Base-by-base conservation (phyloP, 1,140 invertebrate genomes). In the Sitophilus oryzae region DNA sequence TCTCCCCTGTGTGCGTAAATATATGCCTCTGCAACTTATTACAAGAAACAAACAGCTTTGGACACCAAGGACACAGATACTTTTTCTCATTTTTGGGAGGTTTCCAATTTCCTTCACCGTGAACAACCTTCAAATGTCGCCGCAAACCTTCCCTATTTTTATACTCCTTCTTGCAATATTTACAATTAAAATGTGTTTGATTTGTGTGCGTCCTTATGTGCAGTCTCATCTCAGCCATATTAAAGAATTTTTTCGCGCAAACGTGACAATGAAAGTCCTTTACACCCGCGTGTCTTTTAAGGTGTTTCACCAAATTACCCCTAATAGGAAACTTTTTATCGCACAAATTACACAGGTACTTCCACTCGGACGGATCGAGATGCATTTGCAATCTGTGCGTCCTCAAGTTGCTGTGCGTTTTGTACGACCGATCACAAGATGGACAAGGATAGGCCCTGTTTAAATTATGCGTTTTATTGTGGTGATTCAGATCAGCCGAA, bases 221-320 rank as follows among this genome's bases (percentile, higher is more conserved):
- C n/a, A 98, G 94, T 73, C 98, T 98, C 2, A 98, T 77, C 74
- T 56, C 53, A 1, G 53, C 53, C 25, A 98, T 75, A 73, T 98
- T 96, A 9, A 95, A 93, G 68, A 98, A 98, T 1, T 91, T 94
- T 73, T 98, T 98, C 66, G 82, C 85, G 71, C 96, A 98, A 15
- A 96, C 86, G 66, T 97, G 96, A 73, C 96, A 98, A 14, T 15
- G 23, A 38, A 58, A 58, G n/a, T 58, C 47, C 21, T 58, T 58
- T 1, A 53, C 47, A 4, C 56, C 56, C 19, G 50, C 41, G 21
- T 58, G 56, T 10, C 56, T n/a, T 36, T 54, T 52, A n/a, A 58
- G 25, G 23, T 58, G 56, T 43, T 52, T 54, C 22, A 48, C 25
- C 19, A 58, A 18, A 35, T 54, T 58, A 14, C 56, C 46, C 18